These are phyloP conservation scores for Lycaena phlaeas DNA, from an alignment of 2,888 invertebrate genomes.

Conservation along the genomic window DNA sequence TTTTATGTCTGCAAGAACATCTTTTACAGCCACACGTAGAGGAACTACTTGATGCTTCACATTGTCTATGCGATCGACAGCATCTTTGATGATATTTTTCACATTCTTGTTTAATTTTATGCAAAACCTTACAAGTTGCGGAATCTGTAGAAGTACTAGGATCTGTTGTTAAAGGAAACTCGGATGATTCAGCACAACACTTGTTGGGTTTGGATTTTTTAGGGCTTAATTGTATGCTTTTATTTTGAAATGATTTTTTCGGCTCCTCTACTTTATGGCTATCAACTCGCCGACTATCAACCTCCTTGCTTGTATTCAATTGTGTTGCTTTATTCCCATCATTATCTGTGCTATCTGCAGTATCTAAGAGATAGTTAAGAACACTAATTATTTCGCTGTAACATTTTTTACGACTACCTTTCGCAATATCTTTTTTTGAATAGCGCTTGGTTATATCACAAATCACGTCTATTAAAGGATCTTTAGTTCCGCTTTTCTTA, in stretches of 20 bases:
- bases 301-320: slow-evolving; percentile 13
- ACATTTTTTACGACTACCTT: slow-evolving; percentile 48
- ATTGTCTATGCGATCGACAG: slow-evolving; percentile 37
- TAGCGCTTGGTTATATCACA: slow-evolving; percentile 57
- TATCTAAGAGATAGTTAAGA: slow-evolving; percentile 55
- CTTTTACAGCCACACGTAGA: slow-evolving; percentile 49
- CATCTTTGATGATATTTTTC: slow-evolving; percentile 55
- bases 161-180: no score
- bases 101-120: slow-evolving; percentile 56
- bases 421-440: slow-evolving; percentile 45
- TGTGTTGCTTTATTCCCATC: slow-evolving; percentile 18
- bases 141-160: slow-evolving; percentile 52
- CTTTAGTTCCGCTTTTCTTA: slow-evolving; percentile 22
- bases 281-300: background rate
- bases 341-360: slow-evolving; percentile 41
- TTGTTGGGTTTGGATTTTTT: slow-evolving; percentile 29
- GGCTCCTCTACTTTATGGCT: background rate
- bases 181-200: slow-evolving; percentile 37
- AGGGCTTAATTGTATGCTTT: slow-evolving; percentile 34
- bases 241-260: slow-evolving; percentile 25
- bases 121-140: slow-evolving; percentile 47
- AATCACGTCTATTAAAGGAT: slow-evolving; percentile 47
- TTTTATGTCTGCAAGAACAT: slow-evolving; percentile 43
- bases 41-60: slow-evolving; percentile 49
- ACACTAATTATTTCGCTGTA: slow-evolving; percentile 54